phyloP scores from a whole-genome alignment of 2,888 invertebrate genomes.

The Pediacus dermestoides region DNA sequence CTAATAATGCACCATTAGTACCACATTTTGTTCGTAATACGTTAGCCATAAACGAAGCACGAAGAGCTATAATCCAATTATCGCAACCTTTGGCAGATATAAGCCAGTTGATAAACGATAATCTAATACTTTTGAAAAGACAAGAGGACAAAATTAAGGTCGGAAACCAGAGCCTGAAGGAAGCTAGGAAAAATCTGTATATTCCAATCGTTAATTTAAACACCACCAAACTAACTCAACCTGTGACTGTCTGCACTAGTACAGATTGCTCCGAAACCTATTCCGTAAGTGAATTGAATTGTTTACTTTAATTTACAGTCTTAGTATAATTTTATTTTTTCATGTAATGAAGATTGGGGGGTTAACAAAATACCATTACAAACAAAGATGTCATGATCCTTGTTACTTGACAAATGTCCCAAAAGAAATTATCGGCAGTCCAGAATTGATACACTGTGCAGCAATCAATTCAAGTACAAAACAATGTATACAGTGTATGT shows the following conservation, averaged over 20 bases:
- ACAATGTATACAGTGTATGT: slow-evolving; percentile 35
- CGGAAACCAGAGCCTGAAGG: slow-evolving; percentile 31
- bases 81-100: slow-evolving; percentile 43
- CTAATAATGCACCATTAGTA: slow-evolving; percentile 23
- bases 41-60: slow-evolving; percentile 40
- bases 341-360: slow-evolving; percentile 38
- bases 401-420: slow-evolving; percentile 41
- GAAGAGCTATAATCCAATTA: slow-evolving; percentile 39
- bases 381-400: slow-evolving; percentile 42
- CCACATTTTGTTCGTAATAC: slow-evolving; percentile 41
- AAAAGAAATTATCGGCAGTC: slow-evolving; percentile 39
- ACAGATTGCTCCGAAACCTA: slow-evolving; percentile 33
- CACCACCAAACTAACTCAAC: slow-evolving; percentile 33
- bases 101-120: slow-evolving; percentile 40
- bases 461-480: slow-evolving; percentile 32
- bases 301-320: slow-evolving; percentile 5
- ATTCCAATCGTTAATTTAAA: slow-evolving; percentile 37
- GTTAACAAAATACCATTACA: slow-evolving; percentile 39
- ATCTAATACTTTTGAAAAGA: slow-evolving; percentile 34
- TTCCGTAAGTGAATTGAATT: slow-evolving; percentile 21
- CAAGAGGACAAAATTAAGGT: slow-evolving; percentile 28
- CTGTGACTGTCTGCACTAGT: slow-evolving; percentile 39
- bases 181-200: slow-evolving; percentile 36
- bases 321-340: slow-evolving; percentile 14
- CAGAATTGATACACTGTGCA: slow-evolving; percentile 36